Base-by-base conservation (phyloP, 2,888 invertebrate genomes). In the Andrena trimmerana region DNA sequence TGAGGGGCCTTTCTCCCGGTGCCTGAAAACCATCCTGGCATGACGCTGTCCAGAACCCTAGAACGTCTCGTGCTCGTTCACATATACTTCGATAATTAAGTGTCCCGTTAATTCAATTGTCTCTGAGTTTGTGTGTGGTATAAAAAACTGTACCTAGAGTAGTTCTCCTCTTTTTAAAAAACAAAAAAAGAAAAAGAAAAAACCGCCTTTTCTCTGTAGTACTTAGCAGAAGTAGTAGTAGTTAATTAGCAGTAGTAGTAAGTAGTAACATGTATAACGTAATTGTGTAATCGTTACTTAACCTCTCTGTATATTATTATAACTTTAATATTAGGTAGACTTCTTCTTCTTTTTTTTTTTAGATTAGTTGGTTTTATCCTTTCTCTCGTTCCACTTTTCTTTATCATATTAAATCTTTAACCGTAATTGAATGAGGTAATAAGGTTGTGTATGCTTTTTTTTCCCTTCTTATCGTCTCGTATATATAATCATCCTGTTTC, bases 401-500 rank as follows among this genome's bases (percentile, higher is more conserved):
- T 91, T 90, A 92, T 91, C 90, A 91, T 89, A 89, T 92, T 91
- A 90, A 91, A 92, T 92, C 91, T 93, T 93, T 93, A 93, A 93
- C 92, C 90, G 91, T 93, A 92, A 70, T 92, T 93, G 91, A 93
- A 93, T 93, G 94, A 94, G 94, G 94, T 94, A 94, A 94, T 93
- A 93, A 93, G 94, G 94, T 94, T 94, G 93, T 93, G 91, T 93
- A 90, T 92, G 85, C 88, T 90, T 77, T 78, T 89, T 90, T 88
- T 87, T 90, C 86, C 87, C 75, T 71, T 84, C 84, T 84, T 78
- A 72, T 86, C 90, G 76, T 88, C 57, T 57, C 86, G 72, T 60
- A 70, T 59, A 57, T 68, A 50, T 59, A 59, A 54, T 54, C 82
- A 81, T 89, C 88, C 86, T 75, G 82, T 86, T 90, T 86, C 83